Evolutionary conservation across 2,113 vertebrate genomes (phyloP), one percentile per base, ranked within the genome.

Genomic region (Rhabdornis inornatus): DNA sequence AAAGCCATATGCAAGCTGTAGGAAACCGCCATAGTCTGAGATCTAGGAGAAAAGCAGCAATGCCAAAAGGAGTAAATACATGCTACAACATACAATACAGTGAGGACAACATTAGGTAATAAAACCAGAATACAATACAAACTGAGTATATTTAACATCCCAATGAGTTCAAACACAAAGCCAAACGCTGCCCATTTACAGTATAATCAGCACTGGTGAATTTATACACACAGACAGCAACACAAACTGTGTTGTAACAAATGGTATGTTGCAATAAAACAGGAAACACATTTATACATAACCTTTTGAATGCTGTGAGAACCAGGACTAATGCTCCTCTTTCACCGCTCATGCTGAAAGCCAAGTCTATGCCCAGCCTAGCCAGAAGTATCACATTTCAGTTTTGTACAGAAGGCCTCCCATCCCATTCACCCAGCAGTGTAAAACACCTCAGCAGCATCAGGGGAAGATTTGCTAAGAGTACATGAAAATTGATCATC

Each of bases 401-500:
- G 52, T 52, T 89, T 66, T 28, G 71, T 31, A 77, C 75, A 72
- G 63, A 60, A 57, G 24, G 39, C 65, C 84, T 95, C 92, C 64
- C 66, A 63, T 50, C 45, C 57, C 72, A 65, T 74, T 66, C 85
- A 93, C 55, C 11, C 2, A 57, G 18, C 20, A 57, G 10, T 7
- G 18, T 22, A 61, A 95, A 94, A 90, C 60, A 42, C 69, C 92
- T 88, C 61, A 75, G 90, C 75, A 39, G 24, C 3, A 5, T 49
- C 28, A 65, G 49, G 17, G 37, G 60, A 93, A 88, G 82, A 70
- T 52, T 30, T 76, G 53, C 78, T 53, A 65, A 82, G 56, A 77
- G 57, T 83, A 92, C 96, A 91, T 24, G 50, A 94, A 95, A 93
- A 92, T 37, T 71, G 81, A 97, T 95, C 81, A 35, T 70, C 72